Evolutionary conservation across 2,113 vertebrate species (phyloP), one percentile per base, ranked within the genome.

Genomic region (Nyctereutes procyonoides): DNA sequence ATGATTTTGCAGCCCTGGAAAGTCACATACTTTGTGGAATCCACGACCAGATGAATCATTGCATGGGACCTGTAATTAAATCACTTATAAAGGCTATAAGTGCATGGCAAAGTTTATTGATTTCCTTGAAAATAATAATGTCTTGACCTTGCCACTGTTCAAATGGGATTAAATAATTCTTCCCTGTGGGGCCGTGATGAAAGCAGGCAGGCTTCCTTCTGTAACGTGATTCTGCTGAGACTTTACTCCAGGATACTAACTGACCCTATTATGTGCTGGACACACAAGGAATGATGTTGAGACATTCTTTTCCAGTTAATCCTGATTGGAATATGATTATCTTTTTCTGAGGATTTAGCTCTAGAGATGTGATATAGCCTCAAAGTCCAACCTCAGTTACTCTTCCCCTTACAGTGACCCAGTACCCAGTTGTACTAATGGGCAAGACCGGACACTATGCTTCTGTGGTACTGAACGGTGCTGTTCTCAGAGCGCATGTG

Each of bases 51-150:
- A 60, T 60, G 83, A 60, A 56, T 71, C 77, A 26, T 13, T 26
- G 24, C 35, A 0, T 19, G 12, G 16, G 85, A 32, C 89, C 53
- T 53, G 77, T 32, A 22, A 92, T 91, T 74, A 83, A 87, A 85
- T 93, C 60, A 20, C 97, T 95, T 35, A 26, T 51, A 26, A 60
- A 88, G n/a, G 71, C 86, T 88, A 10, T 43, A 71, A 76, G 65
- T 82, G 65, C 65, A 35, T 82, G 73, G 90, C 32, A 10, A 69
- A 83, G 89, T 48, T 95, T 86, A 87, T 90, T 77, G 94, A 83
- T 96, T 96, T 97, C 65, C 38, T 77, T 73, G 95, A 77, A 95
- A 85, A 95, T 82, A 53, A 62, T 90, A 71, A 92, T 86, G 51
- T 93, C 90, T 93, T 91, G 95, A 95, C 83, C 90, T 86, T 86